Base-by-base conservation (phyloP, 2,888 invertebrate species). In the Lithophane semibrunnea region DNA sequence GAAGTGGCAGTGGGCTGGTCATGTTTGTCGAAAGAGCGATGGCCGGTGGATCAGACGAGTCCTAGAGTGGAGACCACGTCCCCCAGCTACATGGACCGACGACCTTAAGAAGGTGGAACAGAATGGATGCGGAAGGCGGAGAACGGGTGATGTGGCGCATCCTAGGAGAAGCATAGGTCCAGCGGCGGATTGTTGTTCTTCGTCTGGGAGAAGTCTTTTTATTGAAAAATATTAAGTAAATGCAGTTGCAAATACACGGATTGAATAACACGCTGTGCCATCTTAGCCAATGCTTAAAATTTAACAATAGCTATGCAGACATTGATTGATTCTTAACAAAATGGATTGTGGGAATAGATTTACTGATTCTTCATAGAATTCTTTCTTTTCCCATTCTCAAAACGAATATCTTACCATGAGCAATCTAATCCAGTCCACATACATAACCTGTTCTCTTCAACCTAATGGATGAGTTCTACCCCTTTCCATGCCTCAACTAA, bases 401-500 rank as follows among this genome's bases (percentile, higher is more conserved):
- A 54, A 52, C 13, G 4, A 49, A 49, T 5, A 52, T 10, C n/a
- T 61, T 47, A 24, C 37, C 42, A 64, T 49, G 29, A 65, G 72
- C n/a, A 42, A 49, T 18, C 52, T 42, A 75, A 63, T 37, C 29
- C 37, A 64, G 44, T 37, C 10, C 37, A 64, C 13, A 52, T 58
- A 56, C 16, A 42, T 64, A 60, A 80, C 60, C 13, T 47, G 18
- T 47, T 58, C 4, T 21, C 37, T 52, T 64, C 52, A 64, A 54
- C 24, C 0, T 52, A 80, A 79, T 75, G 67, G 24, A 58, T 47
- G 18, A 13, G 42, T 21, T 44, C 64, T 63, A 72, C 69, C 78
- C 63, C 52, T 37, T 75, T 8, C 64, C 10, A 73, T 65, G 21
- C 37, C 68, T 63, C 37, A n/a, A 63, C 75, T 75, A 67, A 79